Evolutionary conservation across 2,113 vertebrate genomes (phyloP), one percentile per base, ranked within the genome.

Genomic region (Triplophysa dalaica): DNA sequence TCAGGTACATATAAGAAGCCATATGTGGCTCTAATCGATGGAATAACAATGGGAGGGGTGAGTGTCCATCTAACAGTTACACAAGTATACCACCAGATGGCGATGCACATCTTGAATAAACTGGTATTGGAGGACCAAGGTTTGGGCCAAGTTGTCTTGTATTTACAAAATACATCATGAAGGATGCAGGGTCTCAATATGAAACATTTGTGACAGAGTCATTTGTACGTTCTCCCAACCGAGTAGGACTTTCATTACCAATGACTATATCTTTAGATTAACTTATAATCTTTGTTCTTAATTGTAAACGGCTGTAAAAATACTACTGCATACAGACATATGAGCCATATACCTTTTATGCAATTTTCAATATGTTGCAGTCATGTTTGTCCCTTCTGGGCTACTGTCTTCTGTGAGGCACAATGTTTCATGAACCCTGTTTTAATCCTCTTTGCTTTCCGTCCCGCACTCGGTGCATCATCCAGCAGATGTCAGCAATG

Each of bases 21-120:
- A 0, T 99, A 96, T 77, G 89, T 99, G 56, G 96, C 98, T 22
- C 89, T 99, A 61, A 97, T 99, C 0, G 93, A 97, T 89, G 98
- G 98, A 66, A 95, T 99, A 90, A 97, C 95, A 70, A 99, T 99
- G 96, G 97, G 98, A 91, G 98, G 95, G 79, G 98, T 99, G 89
- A 98, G 97, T 95, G 82, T 73, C 54, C 16, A 2, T 56, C 33
- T 22, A 7, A 29, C 19, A 45, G 19, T 33, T 21, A 45, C n/a
- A 48, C 22, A 52, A 33, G 4, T 38, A 24, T 10, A 60, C 60
- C 73, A 63, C 41, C 73, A 75, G 73, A 33, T 63, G 73, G 58
- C 22, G 41, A 13, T 45, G 38, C 61, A 12, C 22, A 21, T 14
- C 19, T 12, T 58, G 13, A 75, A 5, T 75, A 63, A 50, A 16